These are phyloP conservation scores for Pseudobourletiella spinata DNA, from an alignment of 1,140 invertebrate genomes.

Conservation along the genomic window DNA sequence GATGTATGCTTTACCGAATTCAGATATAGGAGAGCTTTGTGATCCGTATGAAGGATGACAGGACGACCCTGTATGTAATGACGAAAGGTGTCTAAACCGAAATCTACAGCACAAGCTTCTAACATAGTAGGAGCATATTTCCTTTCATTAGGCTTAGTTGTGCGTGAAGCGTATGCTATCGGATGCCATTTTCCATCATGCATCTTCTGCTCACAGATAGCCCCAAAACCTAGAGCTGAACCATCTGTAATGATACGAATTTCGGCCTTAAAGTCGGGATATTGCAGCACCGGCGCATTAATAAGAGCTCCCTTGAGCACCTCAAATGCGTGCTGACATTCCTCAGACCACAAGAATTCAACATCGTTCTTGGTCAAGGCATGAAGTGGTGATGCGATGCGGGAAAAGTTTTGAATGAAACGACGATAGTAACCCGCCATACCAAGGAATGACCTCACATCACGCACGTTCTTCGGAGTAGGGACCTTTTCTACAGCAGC, in stretches of 20 bases:
- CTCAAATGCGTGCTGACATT: too few relatives aligned
- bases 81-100: constrained; percentile 42
- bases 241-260: background rate
- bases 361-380: too few relatives aligned
- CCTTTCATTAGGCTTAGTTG: constrained; percentile 39
- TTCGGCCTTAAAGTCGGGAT: background rate
- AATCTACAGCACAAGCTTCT: constrained; percentile 43
- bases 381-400: too few relatives aligned
- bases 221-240: background rate
- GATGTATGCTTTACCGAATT: constrained; percentile 9
- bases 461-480: too few relatives aligned
- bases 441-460: too few relatives aligned
- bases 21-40: constrained; percentile 11
- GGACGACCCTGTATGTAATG: constrained; percentile 14
- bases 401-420: too few relatives aligned
- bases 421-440: too few relatives aligned
- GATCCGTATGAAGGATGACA: constrained; percentile 8
- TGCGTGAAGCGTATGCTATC: constrained; percentile 26
- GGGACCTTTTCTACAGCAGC: too few relatives aligned
- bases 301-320: background rate
- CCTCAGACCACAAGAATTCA: too few relatives aligned
- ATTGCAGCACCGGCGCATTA: background rate
- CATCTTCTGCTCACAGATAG: constrained; percentile 35
- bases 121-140: constrained; percentile 45
- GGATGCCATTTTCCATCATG: constrained; percentile 36